Evolutionary conservation across 1,140 invertebrate species (phyloP).

Genomic region (Anthonomus grandis): DNA sequence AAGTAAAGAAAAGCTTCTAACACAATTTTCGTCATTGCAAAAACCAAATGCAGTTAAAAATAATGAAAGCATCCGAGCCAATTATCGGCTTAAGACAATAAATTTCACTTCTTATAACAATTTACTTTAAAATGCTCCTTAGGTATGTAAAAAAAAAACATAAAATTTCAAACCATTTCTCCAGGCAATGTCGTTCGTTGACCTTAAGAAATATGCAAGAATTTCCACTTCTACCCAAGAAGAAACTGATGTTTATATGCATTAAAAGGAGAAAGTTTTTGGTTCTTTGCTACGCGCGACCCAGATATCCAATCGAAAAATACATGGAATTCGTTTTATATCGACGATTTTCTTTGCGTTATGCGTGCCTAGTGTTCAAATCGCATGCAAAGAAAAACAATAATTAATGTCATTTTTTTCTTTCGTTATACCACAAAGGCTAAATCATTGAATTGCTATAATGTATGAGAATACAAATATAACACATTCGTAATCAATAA

Average conservation of each 20-base stretch:
- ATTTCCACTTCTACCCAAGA: conserved; percentile 1
- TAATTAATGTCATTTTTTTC: too few species aligned
- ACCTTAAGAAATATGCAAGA: conserved; percentile 10
- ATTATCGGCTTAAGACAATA: too few species aligned
- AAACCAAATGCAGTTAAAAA: too few species aligned
- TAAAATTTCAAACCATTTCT: conserved; percentile 1
- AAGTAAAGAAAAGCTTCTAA: neutral
- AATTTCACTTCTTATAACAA: too few species aligned
- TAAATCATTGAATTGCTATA: too few species aligned
- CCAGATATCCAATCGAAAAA: conserved; percentile 13
- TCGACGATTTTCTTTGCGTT: conserved; percentile 4
- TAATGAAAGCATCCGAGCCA: too few species aligned
- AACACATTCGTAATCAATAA: neutral
- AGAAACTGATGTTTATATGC: conserved; percentile 9
- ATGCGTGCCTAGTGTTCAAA: conserved; percentile 5
- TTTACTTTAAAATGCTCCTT: too few species aligned
- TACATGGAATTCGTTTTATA: conserved; percentile 16
- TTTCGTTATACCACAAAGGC: too few species aligned
- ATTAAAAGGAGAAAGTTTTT: conserved; percentile 12
- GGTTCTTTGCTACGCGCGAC: conserved; percentile 9
- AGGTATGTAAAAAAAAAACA: too few species aligned
- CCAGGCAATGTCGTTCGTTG: conserved; percentile 10
- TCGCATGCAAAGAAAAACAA: conserved; percentile 6
- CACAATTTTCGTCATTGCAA: neutral
- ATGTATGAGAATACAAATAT: too few species aligned